A percentile compares a stretch with the other conserved stretches of the same genome.
phyloP scores from a whole-genome alignment of 2,113 vertebrate genomes.

The Rhombomys opimus region DNA sequence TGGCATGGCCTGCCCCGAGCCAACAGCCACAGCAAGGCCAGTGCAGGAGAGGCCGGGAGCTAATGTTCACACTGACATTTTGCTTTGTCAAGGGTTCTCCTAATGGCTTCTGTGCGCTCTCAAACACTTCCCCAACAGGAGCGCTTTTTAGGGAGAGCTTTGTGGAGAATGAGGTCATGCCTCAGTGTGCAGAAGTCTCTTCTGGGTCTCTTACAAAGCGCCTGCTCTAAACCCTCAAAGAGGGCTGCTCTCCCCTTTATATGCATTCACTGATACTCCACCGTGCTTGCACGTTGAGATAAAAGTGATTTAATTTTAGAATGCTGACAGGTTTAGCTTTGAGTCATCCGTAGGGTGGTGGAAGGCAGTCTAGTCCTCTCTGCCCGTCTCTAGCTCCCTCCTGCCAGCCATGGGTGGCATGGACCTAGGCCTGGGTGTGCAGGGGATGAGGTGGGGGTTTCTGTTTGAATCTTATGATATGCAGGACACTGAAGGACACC shows the following conservation, averaged over 20 bases:
- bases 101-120: constrained; percentile 1
- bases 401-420: neutral
- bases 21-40: neutral
- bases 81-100: neutral
- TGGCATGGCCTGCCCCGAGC: neutral
- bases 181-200: neutral
- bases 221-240: neutral
- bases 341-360: neutral
- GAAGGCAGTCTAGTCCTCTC: neutral
- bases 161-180: neutral
- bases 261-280: neutral
- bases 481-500: neutral
- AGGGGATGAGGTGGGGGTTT: neutral
- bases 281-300: neutral
- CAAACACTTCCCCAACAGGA: neutral
- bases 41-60: neutral
- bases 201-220: neutral
- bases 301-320: neutral
- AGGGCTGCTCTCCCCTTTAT: neutral
- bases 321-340: neutral
- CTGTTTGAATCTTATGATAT: neutral
- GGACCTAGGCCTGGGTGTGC: fast-evolving
- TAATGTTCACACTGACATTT: neutral
- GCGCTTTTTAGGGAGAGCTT: neutral
- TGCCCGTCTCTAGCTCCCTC: neutral